Evolutionary conservation across 2,888 invertebrate species (phyloP).

Genomic region (Mythimna vitellina): DNA sequence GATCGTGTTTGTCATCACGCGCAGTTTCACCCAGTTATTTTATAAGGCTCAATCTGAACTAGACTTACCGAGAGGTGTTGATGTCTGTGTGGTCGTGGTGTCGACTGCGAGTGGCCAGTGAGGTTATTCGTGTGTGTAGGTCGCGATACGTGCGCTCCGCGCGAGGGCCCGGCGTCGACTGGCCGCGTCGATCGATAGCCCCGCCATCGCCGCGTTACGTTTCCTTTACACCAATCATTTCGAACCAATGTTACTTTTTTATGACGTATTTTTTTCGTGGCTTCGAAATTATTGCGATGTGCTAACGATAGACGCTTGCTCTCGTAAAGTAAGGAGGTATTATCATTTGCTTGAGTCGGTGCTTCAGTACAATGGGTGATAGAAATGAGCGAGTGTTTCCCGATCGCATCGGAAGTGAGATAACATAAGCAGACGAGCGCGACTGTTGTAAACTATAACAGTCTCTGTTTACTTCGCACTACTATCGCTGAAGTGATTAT

Average conservation of each 20-base stretch:
- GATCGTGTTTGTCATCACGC: slow-evolving; percentile 23
- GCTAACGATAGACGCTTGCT: slow-evolving; percentile 37
- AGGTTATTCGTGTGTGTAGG: slow-evolving; percentile 63
- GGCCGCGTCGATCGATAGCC: slow-evolving; percentile 86
- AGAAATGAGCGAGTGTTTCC: slow-evolving; percentile 17
- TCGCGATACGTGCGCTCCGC: slow-evolving; percentile 77
- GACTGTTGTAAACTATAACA: slow-evolving; percentile 1
- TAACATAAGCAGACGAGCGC: slow-evolving; percentile 28
- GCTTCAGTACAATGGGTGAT: background rate
- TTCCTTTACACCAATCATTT: slow-evolving; percentile 76
- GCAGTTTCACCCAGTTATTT: background rate
- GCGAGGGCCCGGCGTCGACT: slow-evolving; percentile 86
- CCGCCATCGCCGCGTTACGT: slow-evolving; percentile 82
- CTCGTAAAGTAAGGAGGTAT: slow-evolving; percentile 34
- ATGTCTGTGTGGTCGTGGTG: slow-evolving; percentile 40
- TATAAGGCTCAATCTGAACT: background rate
- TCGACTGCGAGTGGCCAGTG: slow-evolving; percentile 56
- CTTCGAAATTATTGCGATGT: slow-evolving; percentile 43
- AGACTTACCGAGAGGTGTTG: slow-evolving; percentile 61
- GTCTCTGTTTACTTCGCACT: slow-evolving; percentile 28
- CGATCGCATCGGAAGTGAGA: slow-evolving; percentile 32
- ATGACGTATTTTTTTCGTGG: slow-evolving; percentile 57
- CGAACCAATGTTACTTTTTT: slow-evolving; percentile 57
- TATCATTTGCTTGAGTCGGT: slow-evolving; percentile 22
- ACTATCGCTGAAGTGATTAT: background rate